Evolutionary conservation across 1,140 invertebrate genomes (phyloP).

Genomic region (Pseudomyrmex gracilis): DNA sequence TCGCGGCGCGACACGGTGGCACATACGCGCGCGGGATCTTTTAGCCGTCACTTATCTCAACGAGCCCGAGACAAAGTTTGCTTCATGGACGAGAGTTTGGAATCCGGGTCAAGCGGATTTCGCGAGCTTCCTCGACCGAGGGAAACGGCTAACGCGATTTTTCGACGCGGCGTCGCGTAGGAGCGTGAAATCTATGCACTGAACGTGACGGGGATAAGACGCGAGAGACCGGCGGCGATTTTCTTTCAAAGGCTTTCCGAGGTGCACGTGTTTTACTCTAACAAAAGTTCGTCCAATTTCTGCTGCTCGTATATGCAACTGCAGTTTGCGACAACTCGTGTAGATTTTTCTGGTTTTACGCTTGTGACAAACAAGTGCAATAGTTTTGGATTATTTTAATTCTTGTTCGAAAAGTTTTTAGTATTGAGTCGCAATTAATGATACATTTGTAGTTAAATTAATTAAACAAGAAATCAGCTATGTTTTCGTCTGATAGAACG

Average conservation of each 20-base stretch:
- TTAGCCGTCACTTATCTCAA: conserved; percentile 38
- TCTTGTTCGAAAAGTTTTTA: neutral
- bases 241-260: conserved; percentile 24
- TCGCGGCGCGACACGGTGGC: conserved; percentile 9
- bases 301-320: conserved; percentile 8
- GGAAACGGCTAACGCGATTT: conserved; percentile 72
- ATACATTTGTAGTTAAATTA: too few relatives aligned
- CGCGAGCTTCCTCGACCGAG: conserved; percentile 63
- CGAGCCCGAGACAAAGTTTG: conserved; percentile 27
- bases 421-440: too few relatives aligned
- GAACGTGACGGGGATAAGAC: conserved; percentile 63
- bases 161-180: conserved; percentile 40
- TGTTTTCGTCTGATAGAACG: too few relatives aligned
- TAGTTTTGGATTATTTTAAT: neutral
- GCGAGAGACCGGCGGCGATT: neutral
- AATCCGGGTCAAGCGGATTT: conserved; percentile 78
- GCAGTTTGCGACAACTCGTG: neutral
- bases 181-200: conserved; percentile 54
- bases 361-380: neutral
- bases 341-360: neutral
- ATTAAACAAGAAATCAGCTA: too few relatives aligned
- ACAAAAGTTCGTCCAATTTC: conserved; percentile 46
- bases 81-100: conserved; percentile 17
- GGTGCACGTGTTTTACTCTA: conserved; percentile 41
- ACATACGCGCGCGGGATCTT: conserved; percentile 15